phyloP scores from a whole-genome alignment of 2,797 vertebrate genomes.

The Columba guinea region DNA sequence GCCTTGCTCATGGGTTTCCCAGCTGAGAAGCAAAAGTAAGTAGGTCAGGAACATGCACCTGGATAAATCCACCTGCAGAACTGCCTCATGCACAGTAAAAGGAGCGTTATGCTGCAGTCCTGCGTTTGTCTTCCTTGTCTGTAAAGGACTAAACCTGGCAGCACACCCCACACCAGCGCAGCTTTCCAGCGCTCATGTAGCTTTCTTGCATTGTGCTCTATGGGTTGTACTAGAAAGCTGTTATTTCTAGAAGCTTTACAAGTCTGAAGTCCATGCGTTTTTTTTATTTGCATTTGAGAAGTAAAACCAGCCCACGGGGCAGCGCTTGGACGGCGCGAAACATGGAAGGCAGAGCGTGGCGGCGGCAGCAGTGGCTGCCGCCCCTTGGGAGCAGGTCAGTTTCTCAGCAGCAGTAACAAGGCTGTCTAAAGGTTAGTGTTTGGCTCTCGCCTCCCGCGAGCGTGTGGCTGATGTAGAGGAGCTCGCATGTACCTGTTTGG shows the following conservation, averaged over 20 bases:
- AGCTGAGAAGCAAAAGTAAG: slow-evolving; percentile 4
- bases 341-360: not conserved
- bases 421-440: not conserved
- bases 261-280: not conserved
- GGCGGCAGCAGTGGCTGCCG: fast-evolving
- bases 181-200: not conserved
- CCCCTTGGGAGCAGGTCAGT: not conserved
- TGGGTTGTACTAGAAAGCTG: not conserved
- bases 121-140: not conserved
- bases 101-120: not conserved
- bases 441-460: not conserved
- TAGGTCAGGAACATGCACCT: slow-evolving; percentile 26
- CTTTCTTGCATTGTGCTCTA: not conserved
- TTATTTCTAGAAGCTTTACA: slow-evolving; percentile 3
- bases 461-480: fast-evolving
- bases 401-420: not conserved
- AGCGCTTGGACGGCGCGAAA: not conserved
- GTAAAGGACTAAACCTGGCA: slow-evolving; percentile 27
- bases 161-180: not conserved
- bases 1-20: not conserved
- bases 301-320: not conserved
- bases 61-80: not conserved
- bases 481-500: fast-evolving
- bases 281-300: not conserved
- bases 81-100: not conserved